Evolutionary conservation across 1,140 invertebrate genomes (phyloP).

Genomic region (Steinernema khuongi): DNA sequence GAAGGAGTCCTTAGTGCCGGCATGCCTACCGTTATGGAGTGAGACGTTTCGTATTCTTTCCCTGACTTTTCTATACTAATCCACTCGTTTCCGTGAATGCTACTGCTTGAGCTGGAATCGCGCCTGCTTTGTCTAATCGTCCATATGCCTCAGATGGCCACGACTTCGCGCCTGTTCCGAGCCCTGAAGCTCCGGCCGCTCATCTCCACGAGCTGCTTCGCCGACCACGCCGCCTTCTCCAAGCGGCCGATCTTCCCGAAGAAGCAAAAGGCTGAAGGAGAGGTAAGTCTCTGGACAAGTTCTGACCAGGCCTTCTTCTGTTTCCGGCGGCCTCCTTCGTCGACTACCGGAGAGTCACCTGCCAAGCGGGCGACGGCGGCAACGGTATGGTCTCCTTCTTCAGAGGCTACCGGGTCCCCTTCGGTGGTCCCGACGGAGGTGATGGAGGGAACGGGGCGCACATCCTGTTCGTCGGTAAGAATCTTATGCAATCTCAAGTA

Average conservation of each 20-base stretch:
- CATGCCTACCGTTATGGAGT: no score
- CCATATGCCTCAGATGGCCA: constrained; percentile 15
- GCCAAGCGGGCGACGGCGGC: constrained; percentile 79
- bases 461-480: constrained; percentile 74
- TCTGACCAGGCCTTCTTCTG: constrained; percentile 14
- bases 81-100: no score
- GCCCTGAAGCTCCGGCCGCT: background rate
- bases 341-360: constrained; percentile 62
- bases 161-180: background rate
- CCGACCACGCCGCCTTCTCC: constrained; percentile 17
- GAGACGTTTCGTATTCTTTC: background rate
- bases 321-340: constrained; percentile 57
- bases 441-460: constrained; percentile 96
- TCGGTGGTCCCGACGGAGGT: constrained; percentile 87
- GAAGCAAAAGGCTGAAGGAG: constrained; percentile 28
- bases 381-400: constrained; percentile 83
- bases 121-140: no score
- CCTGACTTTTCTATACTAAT: constrained; percentile 1
- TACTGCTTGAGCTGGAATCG: no score
- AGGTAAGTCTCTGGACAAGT: constrained; percentile 26
- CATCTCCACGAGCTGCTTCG: constrained; percentile 12
- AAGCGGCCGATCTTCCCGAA: constrained; percentile 29
- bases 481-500: no score
- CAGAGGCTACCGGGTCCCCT: constrained; percentile 72
- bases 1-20: no score